Base-by-base conservation (phyloP, 2,888 invertebrate species). In the Lissocephala sabroskyi region DNA sequence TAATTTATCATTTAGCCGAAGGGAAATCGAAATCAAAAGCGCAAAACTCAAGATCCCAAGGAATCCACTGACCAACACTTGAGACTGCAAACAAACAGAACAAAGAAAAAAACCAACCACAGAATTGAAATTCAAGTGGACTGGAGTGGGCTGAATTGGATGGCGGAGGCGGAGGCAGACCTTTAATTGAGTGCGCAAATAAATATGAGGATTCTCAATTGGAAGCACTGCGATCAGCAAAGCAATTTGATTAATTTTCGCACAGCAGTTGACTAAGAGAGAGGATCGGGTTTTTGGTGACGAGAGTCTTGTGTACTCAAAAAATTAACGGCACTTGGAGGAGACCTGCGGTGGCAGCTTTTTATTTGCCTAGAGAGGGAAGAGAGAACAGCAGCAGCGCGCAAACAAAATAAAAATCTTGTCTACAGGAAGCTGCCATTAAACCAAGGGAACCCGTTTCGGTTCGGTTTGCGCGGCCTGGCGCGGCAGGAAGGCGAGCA, bases 351-450 rank as follows among this genome's bases (percentile, higher is more conserved):
- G 11, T 32, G 11, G 30, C 3, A 11, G n/a, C n/a, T 30, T 30
- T 2, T 37, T 26, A 39, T 39, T 45, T 45, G 39, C 14, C 37
- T 45, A 19, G 29, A 37, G 37, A 36, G 17, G 28, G 23, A n/a
- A 36, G 4, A 7, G 4, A 36, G n/a, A n/a, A n/a, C n/a, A n/a
- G n/a, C n/a, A n/a, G n/a, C n/a, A n/a, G n/a, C n/a, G n/a, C n/a
- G n/a, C n/a, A n/a, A n/a, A n/a, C n/a, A n/a, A n/a, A n/a, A n/a
- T n/a, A n/a, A n/a, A n/a, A n/a, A n/a, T 51, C 52, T 59, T 52
- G 73, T 56, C 55, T 66, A 70, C 71, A 73, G 77, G 77, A 73
- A 73, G 75, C 75, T 53, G 64, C 66, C 71, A 77, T 70, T 77
- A 70, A 70, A 16, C 45, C 46, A 26, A 2, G 32, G 26, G 45